phyloP scores from a whole-genome alignment of 2,888 invertebrate species.

The Drosophila vallismaia region DNA sequence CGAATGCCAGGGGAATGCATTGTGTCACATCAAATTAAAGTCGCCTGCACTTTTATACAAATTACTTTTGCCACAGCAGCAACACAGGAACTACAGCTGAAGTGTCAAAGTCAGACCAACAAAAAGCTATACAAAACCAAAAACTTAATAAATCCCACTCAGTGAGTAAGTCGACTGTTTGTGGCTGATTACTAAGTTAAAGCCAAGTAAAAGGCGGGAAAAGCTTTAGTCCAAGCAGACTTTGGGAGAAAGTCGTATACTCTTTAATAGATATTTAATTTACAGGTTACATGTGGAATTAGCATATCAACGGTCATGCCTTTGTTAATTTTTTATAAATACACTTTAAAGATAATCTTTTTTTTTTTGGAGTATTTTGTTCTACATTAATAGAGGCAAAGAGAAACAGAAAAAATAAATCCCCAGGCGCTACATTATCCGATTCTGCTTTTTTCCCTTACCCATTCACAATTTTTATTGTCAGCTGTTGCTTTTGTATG shows the following conservation, averaged over 20 bases:
- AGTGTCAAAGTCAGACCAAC: slow-evolving; percentile 36
- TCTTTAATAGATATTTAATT: neutral
- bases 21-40: slow-evolving; percentile 69
- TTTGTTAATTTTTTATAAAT: neutral
- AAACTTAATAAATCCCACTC: slow-evolving; percentile 61
- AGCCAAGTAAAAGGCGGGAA: slow-evolving; percentile 39
- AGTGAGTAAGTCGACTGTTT: slow-evolving; percentile 34
- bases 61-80: slow-evolving; percentile 61
- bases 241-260: slow-evolving; percentile 10
- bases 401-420: slow-evolving; percentile 18
- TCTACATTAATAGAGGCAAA: neutral
- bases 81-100: slow-evolving; percentile 31
- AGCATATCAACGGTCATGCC: too few relatives aligned
- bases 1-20: slow-evolving; percentile 22
- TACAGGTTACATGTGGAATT: too few relatives aligned
- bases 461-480: slow-evolving; percentile 34
- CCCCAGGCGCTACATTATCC: slow-evolving; percentile 4
- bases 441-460: slow-evolving; percentile 4
- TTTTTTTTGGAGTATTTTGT: neutral
- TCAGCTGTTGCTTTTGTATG: slow-evolving; percentile 15
- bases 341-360: neutral
- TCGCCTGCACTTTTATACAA: slow-evolving; percentile 75
- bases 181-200: slow-evolving; percentile 64
- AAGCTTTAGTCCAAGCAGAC: neutral
- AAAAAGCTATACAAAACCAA: slow-evolving; percentile 34